These are phyloP conservation scores for Tetragnatha versicolor DNA, from an alignment of 1,140 invertebrate species.

Conservation along the genomic window DNA sequence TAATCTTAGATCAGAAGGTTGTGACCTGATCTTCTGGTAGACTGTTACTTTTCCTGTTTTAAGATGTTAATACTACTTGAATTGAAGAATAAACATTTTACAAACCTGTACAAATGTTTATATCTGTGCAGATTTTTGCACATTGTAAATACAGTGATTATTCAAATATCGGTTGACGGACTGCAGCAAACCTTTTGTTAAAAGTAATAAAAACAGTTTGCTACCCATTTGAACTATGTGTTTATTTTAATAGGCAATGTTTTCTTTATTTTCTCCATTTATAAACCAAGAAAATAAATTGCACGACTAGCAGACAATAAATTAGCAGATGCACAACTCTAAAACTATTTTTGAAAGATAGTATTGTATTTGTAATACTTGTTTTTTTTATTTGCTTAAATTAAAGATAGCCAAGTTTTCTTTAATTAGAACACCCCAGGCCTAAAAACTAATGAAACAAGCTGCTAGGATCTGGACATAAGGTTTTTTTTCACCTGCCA, in stretches of 20 bases:
- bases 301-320: too few relatives aligned
- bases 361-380: too few relatives aligned
- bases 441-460: too few relatives aligned
- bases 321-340: too few relatives aligned
- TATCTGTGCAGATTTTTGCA: constrained; percentile 48
- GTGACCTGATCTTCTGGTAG: constrained; percentile 15
- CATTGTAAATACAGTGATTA: constrained; percentile 40
- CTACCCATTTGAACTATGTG: constrained; percentile 12
- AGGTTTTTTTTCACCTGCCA: too few relatives aligned
- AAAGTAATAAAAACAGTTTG: constrained; percentile 37
- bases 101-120: constrained; percentile 42
- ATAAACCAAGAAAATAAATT: too few relatives aligned
- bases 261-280: too few relatives aligned
- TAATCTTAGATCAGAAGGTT: constrained; percentile 37
- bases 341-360: too few relatives aligned
- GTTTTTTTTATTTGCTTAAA: too few relatives aligned
- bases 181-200: constrained; percentile 46
- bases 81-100: constrained; percentile 42
- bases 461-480: too few relatives aligned
- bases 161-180: not conserved
- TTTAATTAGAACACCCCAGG: too few relatives aligned
- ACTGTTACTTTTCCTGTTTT: constrained; percentile 33
- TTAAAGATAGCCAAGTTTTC: too few relatives aligned
- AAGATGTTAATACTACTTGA: constrained; percentile 29
- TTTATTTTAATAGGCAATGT: not conserved